Conservation (phyloP, 2,113 vertebrate species). For the Cyprinus carpio region DNA sequence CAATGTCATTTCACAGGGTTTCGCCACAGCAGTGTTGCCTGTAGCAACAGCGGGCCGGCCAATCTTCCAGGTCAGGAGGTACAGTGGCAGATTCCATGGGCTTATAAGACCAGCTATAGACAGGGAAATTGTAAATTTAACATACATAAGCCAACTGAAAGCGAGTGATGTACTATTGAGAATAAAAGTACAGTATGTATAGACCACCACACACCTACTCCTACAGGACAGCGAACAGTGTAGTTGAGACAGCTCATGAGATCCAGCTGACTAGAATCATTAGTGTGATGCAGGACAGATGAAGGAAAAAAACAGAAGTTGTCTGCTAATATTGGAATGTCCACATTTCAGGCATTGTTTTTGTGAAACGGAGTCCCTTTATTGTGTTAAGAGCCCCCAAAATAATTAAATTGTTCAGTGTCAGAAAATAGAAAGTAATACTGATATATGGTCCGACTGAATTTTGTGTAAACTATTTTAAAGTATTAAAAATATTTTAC, state of each 20-base stretch:
- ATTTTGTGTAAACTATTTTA: no score
- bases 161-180: background rate
- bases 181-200: background rate
- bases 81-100: conserved; percentile 96
- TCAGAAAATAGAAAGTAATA: background rate
- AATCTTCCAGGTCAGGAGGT: conserved; percentile 96
- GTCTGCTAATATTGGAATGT: conserved; percentile 85
- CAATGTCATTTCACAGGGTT: conserved; percentile 96
- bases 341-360: conserved; percentile 85
- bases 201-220: conserved; percentile 80
- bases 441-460: background rate
- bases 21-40: conserved; percentile 95
- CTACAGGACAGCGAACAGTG: conserved; percentile 84
- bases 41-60: conserved; percentile 89
- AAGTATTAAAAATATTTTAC: no score
- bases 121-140: conserved; percentile 7
- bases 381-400: background rate
- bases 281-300: conserved; percentile 85
- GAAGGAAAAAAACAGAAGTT: conserved; percentile 97
- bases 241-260: conserved; percentile 86
- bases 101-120: conserved; percentile 92
- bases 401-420: background rate
- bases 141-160: background rate
- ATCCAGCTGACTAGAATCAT: conserved; percentile 86
- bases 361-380: background rate